Percentiles rank a stretch among this genome's conserved stretches.
Evolutionary conservation across 2,888 invertebrate species (phyloP).

Genomic region (Hartigia nigra): DNA sequence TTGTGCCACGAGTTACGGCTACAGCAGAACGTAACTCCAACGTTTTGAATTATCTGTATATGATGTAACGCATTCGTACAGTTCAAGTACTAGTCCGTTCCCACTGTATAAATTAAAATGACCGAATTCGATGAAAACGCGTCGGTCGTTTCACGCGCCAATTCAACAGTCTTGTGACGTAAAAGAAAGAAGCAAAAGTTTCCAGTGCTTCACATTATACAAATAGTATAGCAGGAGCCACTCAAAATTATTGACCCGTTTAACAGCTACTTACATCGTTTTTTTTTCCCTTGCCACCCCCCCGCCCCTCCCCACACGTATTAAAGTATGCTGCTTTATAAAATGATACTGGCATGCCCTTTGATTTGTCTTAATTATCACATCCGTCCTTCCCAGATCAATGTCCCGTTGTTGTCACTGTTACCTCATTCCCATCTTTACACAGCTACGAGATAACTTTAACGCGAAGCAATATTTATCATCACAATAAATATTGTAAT

Average conservation of each 20-base stretch:
- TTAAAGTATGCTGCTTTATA: not conserved
- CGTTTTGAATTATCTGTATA: not conserved
- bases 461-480: not conserved
- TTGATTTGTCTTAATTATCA: not conserved
- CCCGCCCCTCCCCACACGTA: not conserved
- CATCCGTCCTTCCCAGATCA: not conserved
- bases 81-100: not conserved
- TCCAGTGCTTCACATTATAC: not conserved
- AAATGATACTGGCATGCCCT: not conserved
- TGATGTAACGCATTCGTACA: not conserved
- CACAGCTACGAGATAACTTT: not conserved
- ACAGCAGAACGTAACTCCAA: not conserved
- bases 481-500: not conserved
- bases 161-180: not conserved
- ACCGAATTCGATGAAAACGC: not conserved
- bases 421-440: not conserved
- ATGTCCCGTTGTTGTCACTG: not conserved
- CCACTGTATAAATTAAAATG: not conserved
- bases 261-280: not conserved
- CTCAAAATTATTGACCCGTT: not conserved
- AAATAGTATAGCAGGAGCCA: not conserved
- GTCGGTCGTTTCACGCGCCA: not conserved
- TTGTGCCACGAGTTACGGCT: not conserved
- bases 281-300: too few species aligned
- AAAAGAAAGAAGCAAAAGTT: not conserved